Evolutionary conservation across 2,888 invertebrate species (phyloP), one percentile per base, ranked within the genome.

Genomic region (Plemyria rubiginata): DNA sequence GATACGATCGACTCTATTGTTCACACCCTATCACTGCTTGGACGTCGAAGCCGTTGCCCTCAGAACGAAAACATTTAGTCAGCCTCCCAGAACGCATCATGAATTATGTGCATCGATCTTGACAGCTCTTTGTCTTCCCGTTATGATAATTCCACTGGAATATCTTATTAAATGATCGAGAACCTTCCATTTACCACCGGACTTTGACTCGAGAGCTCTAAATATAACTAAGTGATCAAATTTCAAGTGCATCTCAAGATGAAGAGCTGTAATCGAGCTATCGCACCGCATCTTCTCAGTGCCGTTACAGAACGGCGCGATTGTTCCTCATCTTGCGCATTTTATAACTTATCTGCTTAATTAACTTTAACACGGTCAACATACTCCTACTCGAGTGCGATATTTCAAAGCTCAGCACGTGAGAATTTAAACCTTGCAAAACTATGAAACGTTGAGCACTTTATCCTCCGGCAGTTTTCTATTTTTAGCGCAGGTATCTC

Each of bases 61-160:
- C 55, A 68, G 1, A 68, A 60, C 58, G 49, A 65, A 65, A 67
- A 60, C 65, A 64, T 69, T 65, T 68, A 62, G 72, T 55, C 69
- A 46, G 54, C 67, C 70, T 68, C 71, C 71, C 68, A 68, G 62
- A 70, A 74, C 71, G 72, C 74, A 68, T 75, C 78, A 88, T 90
- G 87, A 90, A 89, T 91, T 85, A 90, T 90, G 89, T 86, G 84
- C 90, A 90, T 90, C 77, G 70, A 82, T 82, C 83, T 79, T 77
- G 73, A 76, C 71, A 70, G 73, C 66, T 73, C 76, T 85, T 85
- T 86, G 84, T 87, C 83, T 84, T 80, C 45, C 76, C 78, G 73
- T 74, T 78, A 81, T 80, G 78, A 76, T 80, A 78, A 83, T 16
- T 45, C 45, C 45, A 46, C 46, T 32, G 16, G 32, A 46, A 54